Percentiles rank a stretch among this genome's conserved stretches.
phyloP scores from a whole-genome alignment of 2,888 invertebrate species.

The Drosophila robusta region DNA sequence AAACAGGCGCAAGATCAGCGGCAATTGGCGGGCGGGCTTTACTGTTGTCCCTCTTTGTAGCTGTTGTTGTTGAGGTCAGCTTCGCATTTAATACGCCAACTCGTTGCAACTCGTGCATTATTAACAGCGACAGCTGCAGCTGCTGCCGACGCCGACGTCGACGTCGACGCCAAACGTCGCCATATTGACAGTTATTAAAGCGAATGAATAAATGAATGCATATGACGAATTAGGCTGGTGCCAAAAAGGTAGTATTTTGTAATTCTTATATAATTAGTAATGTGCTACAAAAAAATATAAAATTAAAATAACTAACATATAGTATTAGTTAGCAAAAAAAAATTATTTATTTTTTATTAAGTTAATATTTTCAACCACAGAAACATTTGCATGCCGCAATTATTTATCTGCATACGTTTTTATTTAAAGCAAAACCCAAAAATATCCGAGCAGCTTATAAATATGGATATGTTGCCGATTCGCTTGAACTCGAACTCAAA shows the following conservation, averaged over 20 bases:
- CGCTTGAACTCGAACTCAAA: no score
- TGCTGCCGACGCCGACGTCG: not conserved
- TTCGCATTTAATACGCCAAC: slow-evolving; percentile 63
- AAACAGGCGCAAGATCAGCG: slow-evolving; percentile 58
- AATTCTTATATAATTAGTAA: no score
- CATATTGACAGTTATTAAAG: slow-evolving; percentile 57
- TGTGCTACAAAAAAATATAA: no score
- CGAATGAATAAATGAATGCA: slow-evolving; percentile 31
- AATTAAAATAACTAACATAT: no score
- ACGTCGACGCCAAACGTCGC: slow-evolving; percentile 20
- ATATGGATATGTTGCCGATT: no score
- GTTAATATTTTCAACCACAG: no score
- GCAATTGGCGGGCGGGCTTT: slow-evolving; percentile 48
- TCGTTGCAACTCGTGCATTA: slow-evolving; percentile 59
- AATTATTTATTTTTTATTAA: no score
- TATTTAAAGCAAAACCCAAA: no score
- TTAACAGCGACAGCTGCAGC: slow-evolving; percentile 49
- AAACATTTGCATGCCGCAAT: no score
- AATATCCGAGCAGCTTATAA: no score
- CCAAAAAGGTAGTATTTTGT: not conserved
- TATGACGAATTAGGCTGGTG: slow-evolving; percentile 28
- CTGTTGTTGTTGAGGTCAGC: slow-evolving; percentile 44
- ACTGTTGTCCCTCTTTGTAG: slow-evolving; percentile 8
- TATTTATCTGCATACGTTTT: no score
- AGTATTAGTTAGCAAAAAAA: no score